Evolutionary conservation across 1,140 invertebrate species (phyloP).

Genomic region (Drosophila nigromelanica): DNA sequence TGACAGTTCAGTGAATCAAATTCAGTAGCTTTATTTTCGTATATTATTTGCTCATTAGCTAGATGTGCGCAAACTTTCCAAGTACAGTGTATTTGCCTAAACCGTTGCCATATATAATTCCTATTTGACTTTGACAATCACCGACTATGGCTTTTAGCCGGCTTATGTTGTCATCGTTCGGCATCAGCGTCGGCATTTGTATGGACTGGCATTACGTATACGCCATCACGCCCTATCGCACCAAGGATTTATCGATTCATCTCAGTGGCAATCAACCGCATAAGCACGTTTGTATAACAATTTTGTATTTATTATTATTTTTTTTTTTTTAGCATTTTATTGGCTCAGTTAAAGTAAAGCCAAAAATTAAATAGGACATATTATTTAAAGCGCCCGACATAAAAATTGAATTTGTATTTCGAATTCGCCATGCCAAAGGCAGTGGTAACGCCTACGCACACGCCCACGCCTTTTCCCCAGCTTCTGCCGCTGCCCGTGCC

Average conservation of each 20-base stretch:
- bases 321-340: constrained; percentile 53
- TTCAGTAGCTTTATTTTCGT: neutral
- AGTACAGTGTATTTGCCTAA: constrained; percentile 31
- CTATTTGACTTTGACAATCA: constrained; percentile 70
- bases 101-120: constrained; percentile 49
- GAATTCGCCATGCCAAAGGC: constrained; percentile 15
- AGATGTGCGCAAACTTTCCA: constrained; percentile 30
- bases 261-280: constrained; percentile 50
- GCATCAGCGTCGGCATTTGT: constrained; percentile 45
- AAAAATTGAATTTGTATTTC: constrained; percentile 77
- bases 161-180: constrained; percentile 70
- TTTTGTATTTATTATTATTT: constrained; percentile 3
- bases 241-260: constrained; percentile 38
- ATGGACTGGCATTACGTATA: constrained; percentile 60
- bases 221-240: constrained; percentile 33
- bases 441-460: constrained; percentile 9
- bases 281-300: constrained; percentile 57
- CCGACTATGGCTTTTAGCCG: constrained; percentile 40
- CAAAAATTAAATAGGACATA: constrained; percentile 80
- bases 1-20: neutral
- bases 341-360: constrained; percentile 58
- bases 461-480: neutral
- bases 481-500: neutral
- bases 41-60: constrained; percentile 25
- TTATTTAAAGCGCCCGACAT: constrained; percentile 69